Evolutionary conservation across 2,113 vertebrate genomes (phyloP).

Genomic region (Hystrix brachyura): DNA sequence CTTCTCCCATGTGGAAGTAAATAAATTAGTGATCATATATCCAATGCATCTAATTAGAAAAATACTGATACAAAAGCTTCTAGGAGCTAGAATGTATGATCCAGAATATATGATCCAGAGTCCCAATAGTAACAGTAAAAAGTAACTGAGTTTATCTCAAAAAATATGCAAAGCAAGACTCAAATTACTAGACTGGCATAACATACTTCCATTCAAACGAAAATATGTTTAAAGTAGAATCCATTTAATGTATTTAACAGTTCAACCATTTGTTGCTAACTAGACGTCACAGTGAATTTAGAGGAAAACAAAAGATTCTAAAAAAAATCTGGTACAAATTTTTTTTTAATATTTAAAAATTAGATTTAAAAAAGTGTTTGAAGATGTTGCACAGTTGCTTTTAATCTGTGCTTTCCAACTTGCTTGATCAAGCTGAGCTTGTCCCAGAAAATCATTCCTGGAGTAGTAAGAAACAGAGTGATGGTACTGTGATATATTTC

Average conservation of each 20-base stretch:
- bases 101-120: not conserved
- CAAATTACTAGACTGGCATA: not conserved
- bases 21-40: not conserved
- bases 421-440: not conserved
- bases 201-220: not conserved
- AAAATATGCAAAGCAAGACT: not conserved
- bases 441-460: not conserved
- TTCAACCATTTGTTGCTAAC: not conserved
- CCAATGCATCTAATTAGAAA: not conserved
- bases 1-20: not conserved
- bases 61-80: not conserved
- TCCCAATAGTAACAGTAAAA: not conserved
- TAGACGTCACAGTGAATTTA: not conserved
- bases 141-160: not conserved
- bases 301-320: not conserved
- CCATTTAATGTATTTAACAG: not conserved
- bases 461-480: not conserved
- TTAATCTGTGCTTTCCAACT: not conserved
- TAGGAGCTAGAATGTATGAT: not conserved
- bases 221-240: not conserved
- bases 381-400: not conserved
- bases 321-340: not conserved
- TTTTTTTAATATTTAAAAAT: not conserved
- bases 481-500: rapidly evolving
- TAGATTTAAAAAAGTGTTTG: not conserved